These are phyloP conservation scores for Zaprionus kolodkinae DNA, from an alignment of 1,140 invertebrate species.

Conservation along the genomic window DNA sequence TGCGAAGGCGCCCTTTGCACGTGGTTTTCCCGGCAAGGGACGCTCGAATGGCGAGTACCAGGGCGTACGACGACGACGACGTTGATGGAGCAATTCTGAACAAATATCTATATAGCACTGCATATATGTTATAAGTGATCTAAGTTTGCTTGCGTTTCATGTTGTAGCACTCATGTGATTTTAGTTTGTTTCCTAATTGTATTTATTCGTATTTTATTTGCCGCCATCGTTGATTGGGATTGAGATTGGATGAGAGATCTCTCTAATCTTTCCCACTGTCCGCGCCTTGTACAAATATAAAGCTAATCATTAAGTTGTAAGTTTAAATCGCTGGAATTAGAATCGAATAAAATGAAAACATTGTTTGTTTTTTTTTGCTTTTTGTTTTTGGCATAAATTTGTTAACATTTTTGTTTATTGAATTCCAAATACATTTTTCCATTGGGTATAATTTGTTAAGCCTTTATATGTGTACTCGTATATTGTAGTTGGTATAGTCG, in stretches of 20 bases:
- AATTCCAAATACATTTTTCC: slow-evolving; percentile 74
- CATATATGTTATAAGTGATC: background rate
- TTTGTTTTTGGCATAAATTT: slow-evolving; percentile 56
- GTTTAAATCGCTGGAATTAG: slow-evolving; percentile 45
- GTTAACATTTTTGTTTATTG: slow-evolving; percentile 80
- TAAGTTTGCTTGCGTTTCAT: slow-evolving; percentile 32
- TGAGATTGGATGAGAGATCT: background rate
- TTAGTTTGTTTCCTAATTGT: slow-evolving; percentile 73
- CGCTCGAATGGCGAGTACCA: slow-evolving; percentile 77
- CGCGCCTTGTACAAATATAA: slow-evolving; percentile 70
- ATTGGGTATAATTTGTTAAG: slow-evolving; percentile 65
- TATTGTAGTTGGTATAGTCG: slow-evolving; percentile 51
- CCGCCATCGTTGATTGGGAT: slow-evolving; percentile 58
- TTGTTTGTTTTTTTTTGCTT: background rate
- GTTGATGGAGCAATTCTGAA: slow-evolving; percentile 19
- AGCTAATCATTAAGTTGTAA: slow-evolving; percentile 73
- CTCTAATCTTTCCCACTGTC: slow-evolving; percentile 11
- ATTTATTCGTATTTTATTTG: slow-evolving; percentile 72
- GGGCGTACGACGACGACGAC: slow-evolving; percentile 71
- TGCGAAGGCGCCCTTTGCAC: slow-evolving; percentile 92
- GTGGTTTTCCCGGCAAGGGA: slow-evolving; percentile 90
- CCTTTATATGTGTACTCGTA: slow-evolving; percentile 45
- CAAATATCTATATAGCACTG: background rate
- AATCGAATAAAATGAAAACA: slow-evolving; percentile 4
- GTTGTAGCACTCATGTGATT: slow-evolving; percentile 74